phyloP scores from a whole-genome alignment of 2,797 vertebrate species.

The Prunella strophiata region DNA sequence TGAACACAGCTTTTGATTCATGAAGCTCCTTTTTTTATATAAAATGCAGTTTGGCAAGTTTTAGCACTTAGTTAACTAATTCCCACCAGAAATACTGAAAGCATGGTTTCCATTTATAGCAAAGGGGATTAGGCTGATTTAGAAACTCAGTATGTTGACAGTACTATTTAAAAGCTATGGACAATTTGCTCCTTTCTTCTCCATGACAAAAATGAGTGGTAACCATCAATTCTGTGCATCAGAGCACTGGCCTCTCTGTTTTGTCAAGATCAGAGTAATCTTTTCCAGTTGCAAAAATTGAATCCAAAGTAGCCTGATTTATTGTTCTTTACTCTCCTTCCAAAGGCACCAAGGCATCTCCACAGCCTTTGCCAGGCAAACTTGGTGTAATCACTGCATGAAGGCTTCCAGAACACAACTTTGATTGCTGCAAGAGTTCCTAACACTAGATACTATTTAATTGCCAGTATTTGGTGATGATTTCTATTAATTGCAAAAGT shows the following conservation, averaged over 20 bases:
- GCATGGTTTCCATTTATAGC: slow-evolving; percentile 63
- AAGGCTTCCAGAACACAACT: background rate
- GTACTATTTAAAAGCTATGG: slow-evolving; percentile 54
- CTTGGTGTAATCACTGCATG: background rate
- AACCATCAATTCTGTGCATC: slow-evolving; percentile 15
- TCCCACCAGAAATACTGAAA: slow-evolving; percentile 53
- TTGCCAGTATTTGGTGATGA: slow-evolving; percentile 6
- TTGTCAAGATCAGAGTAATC: background rate
- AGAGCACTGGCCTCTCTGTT: background rate
- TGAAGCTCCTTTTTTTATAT: slow-evolving; percentile 23
- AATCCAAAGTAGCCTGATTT: slow-evolving; percentile 5
- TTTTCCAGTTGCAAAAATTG: slow-evolving; percentile 2
- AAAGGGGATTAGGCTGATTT: slow-evolving; percentile 54
- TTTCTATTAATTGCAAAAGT: background rate
- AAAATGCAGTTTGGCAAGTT: slow-evolving; percentile 59
- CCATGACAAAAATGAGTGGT: slow-evolving; percentile 38
- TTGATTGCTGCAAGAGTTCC: background rate
- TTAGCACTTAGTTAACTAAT: slow-evolving; percentile 57
- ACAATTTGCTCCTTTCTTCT: slow-evolving; percentile 49
- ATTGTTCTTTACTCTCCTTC: background rate
- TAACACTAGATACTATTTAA: background rate
- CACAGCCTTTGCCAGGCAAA: background rate
- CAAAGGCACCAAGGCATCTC: background rate
- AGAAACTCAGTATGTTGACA: slow-evolving; percentile 58
- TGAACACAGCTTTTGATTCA: slow-evolving; percentile 54